Conservation (phyloP, 2,113 vertebrate species). For the Otus sunia region DNA sequence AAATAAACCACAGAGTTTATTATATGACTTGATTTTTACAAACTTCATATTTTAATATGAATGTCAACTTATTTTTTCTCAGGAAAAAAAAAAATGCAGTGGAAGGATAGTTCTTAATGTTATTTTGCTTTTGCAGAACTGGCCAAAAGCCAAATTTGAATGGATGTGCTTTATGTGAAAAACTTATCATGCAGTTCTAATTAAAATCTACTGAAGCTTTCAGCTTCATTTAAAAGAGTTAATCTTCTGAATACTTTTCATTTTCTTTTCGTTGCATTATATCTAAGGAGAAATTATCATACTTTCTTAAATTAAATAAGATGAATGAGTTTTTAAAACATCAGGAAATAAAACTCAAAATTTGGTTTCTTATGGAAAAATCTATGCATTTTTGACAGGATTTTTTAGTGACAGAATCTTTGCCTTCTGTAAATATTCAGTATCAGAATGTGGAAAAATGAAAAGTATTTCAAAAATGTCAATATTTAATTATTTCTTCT, state of each 20-base stretch:
- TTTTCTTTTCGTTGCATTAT: background rate
- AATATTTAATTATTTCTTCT: background rate
- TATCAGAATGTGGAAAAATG: background rate
- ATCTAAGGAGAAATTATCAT: background rate
- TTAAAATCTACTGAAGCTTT: slow-evolving; percentile 67
- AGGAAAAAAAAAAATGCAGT: background rate
- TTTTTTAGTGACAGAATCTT: background rate
- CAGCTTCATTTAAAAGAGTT: slow-evolving; percentile 42
- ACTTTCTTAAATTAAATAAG: background rate
- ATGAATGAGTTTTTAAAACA: background rate
- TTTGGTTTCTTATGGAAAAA: background rate
- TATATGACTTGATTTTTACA: background rate
- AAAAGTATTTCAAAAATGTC: background rate
- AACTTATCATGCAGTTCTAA: slow-evolving; percentile 56
- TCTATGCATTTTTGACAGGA: background rate
- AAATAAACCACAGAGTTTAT: background rate
- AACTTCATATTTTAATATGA: background rate
- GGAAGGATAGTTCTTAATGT: background rate
- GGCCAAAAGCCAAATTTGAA: slow-evolving; percentile 43
- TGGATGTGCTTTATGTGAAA: background rate
- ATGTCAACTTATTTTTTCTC: background rate
- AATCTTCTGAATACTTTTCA: background rate
- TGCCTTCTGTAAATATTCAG: background rate
- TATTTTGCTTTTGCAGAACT: background rate
- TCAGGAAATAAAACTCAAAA: background rate